Conservation (phyloP, 2,113 vertebrate species). For the Paedocypris sp. region DNA sequence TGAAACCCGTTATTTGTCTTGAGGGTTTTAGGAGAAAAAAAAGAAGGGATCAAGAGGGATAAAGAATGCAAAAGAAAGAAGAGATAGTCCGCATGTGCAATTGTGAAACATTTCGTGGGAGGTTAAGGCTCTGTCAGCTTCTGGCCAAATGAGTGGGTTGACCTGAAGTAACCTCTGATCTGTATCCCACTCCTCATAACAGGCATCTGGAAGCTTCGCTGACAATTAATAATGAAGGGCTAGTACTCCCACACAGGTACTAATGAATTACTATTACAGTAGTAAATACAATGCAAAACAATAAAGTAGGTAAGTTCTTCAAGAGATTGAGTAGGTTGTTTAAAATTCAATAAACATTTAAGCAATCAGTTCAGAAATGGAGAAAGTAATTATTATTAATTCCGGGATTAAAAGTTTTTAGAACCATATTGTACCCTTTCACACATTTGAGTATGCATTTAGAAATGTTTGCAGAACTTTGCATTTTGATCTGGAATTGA, state of each 20-base stretch:
- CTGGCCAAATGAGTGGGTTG: conserved; percentile 12
- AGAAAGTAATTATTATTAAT: too few relatives aligned
- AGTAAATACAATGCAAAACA: too few relatives aligned
- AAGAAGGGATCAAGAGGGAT: neutral
- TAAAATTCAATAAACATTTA: too few relatives aligned
- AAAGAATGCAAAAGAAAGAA: neutral
- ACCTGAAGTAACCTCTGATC: conserved; percentile 7
- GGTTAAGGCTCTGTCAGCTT: neutral
- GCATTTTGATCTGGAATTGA: too few relatives aligned
- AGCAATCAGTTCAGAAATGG: too few relatives aligned
- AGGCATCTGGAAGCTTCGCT: neutral
- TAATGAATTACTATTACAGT: neutral
- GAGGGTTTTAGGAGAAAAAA: neutral
- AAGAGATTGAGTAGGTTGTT: too few relatives aligned
- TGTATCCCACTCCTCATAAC: conserved; percentile 13
- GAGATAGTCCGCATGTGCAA: neutral
- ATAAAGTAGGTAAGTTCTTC: too few relatives aligned
- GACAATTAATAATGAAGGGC: conserved; percentile 3
- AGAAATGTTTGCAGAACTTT: too few relatives aligned
- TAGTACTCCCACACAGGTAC: conserved; percentile 8
- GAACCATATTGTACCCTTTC: too few relatives aligned
- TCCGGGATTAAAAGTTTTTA: too few relatives aligned
- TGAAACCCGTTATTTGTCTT: neutral
- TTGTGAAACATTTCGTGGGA: neutral
- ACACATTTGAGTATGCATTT: too few relatives aligned